Evolutionary conservation across 1,140 invertebrate genomes (phyloP).

Genomic region (Hypothenemus hampei): DNA sequence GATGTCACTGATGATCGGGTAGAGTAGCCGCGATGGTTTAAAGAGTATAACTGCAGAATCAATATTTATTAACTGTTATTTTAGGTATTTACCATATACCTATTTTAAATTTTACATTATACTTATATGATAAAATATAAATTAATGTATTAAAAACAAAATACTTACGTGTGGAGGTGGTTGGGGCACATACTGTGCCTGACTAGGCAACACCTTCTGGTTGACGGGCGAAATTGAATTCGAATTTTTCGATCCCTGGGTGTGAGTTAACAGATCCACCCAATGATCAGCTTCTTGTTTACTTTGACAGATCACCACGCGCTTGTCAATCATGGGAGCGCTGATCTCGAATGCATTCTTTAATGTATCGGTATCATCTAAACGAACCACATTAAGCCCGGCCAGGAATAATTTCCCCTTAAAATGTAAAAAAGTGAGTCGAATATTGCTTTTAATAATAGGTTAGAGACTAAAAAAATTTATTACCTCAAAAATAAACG

Average conservation of each 20-base stretch:
- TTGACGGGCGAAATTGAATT: slow-evolving; percentile 46
- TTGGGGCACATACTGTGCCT: slow-evolving; percentile 46
- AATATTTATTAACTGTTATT: no score
- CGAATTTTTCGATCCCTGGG: slow-evolving; percentile 44
- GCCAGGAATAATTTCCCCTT: slow-evolving; percentile 86
- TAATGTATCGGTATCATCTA: slow-evolving; percentile 73
- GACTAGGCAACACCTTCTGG: slow-evolving; percentile 42
- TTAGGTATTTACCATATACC: no score
- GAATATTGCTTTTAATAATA: not conserved
- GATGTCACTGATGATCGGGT: slow-evolving; percentile 48
- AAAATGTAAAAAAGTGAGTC: slow-evolving; percentile 32
- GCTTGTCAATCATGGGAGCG: slow-evolving; percentile 86
- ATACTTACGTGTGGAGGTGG: slow-evolving; percentile 54
- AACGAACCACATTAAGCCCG: slow-evolving; percentile 70
- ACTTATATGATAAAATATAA: no score
- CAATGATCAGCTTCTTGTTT: slow-evolving; percentile 80
- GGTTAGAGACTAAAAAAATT: no score
- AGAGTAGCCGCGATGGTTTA: slow-evolving; percentile 51
- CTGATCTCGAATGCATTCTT: slow-evolving; percentile 91
- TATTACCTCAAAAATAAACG: slow-evolving; percentile 91
- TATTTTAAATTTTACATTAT: no score
- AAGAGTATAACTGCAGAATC: slow-evolving; percentile 25
- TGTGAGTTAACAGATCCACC: slow-evolving; percentile 70
- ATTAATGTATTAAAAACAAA: no score
- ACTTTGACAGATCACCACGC: slow-evolving; percentile 79